Evolutionary conservation across 2,797 vertebrate genomes (phyloP), one percentile per base, ranked within the genome.

Genomic region (Sebastolobus altivelis): DNA sequence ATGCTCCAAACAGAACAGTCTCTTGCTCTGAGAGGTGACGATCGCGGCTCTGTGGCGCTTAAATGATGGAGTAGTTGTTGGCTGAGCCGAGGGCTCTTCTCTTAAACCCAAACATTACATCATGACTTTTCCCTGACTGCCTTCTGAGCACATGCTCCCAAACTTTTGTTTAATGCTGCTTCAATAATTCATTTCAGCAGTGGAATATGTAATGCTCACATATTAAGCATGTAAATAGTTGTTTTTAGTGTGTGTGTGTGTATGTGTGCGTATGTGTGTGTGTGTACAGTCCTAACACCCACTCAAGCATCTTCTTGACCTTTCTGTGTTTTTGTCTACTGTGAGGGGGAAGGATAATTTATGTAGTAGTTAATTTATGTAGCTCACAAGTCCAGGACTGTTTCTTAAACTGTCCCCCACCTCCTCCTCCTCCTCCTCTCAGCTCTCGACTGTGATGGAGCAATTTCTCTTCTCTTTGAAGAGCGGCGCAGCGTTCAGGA

Each of bases 401-500:
- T 75, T 73, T 72, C 62, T 80, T 72, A 77, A 77, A 65, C 75
- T 68, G 9, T 29, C 65, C 14, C 12, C 29, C 4, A 14, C 38
- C 12, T 8, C 56, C 33, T 18, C 38, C n/a, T 49, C 61, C 5
- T 18, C 22, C 59, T 71, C 31, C 16, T 29, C 65, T 4, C 54
- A n/a, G 27, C n/a, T 75, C 60, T 73, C 65, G 9, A 2, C 76
- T 75, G 72, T 73, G 77, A 92, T 81, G 22, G 77, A 89, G 79
- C 69, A 77, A 87, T 91, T 91, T 78, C 65, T 77, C 65, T 49
- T 63, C 74, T 80, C 86, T 88, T 86, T 90, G 88, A 91, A 87
- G 81, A 81, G 75, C 70, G 49, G 63, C 13, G 37, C 22, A 10
- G 46, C 58, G 43, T 74, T 79, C 58, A 66, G 86, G 69, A 91